Evolutionary conservation across 1,140 invertebrate species (phyloP), one percentile per base, ranked within the genome.

Genomic region (Patella vulgata): DNA sequence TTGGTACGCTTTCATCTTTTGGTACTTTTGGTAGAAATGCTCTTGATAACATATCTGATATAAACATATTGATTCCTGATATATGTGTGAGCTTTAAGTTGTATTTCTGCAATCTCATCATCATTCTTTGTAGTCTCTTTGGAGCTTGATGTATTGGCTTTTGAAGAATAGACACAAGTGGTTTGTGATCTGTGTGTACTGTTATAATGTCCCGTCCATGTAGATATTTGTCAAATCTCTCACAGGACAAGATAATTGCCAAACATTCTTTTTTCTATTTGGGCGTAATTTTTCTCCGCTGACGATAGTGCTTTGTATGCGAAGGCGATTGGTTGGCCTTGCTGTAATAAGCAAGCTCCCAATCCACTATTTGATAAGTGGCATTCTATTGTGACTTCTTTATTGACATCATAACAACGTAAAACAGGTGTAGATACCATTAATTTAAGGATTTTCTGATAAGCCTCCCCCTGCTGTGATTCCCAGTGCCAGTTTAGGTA

Each of bases 211-310:
- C n/a, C n/a, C 71, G 71, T 39, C 82, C 87, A 76, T 75, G 85
- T 11, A 86, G 61, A 68, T 86, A 89, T 39, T 86, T 70, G 19
- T 86, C 74, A 74, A 88, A 89, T 70, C 83, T 85, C 52, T 82
- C 76, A 8, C 88, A 77, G 9, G 82, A 85, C 74, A 82, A 76
- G 4, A 69, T 31, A 11, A 72, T 61, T 23, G 71, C 61, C 4
- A 74, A 59, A 9, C 70, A 28, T 42, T 75, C 87, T 85, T 58
- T 83, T 79, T 58, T 87, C 82, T 1, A 86, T 79, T 71, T 86
- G 82, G 21, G 77, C 80, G 60, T 86, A 86, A 39, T 85, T 84
- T 39, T 68, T 27, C 69, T 88, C 82, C 33, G 77, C 70, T 8
- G 58, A 9, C 5, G 80, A 83, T 5, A 87, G 68, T 8, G 79